These are phyloP conservation scores for Tetheella fluctuosa DNA, from an alignment of 2,888 invertebrate genomes.

Conservation along the genomic window DNA sequence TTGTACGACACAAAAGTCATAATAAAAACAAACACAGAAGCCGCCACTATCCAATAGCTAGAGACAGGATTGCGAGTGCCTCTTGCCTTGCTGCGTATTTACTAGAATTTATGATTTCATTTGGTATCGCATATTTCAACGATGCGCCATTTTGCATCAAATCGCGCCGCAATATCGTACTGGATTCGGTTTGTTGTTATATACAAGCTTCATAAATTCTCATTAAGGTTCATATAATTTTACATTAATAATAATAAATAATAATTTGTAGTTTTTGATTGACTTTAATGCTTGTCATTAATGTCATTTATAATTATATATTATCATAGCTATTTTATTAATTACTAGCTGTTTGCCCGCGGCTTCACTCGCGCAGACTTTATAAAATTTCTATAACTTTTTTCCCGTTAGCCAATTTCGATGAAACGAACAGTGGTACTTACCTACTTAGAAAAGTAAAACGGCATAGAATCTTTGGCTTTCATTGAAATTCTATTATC, in stretches of 20 bases:
- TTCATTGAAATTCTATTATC: too few species aligned
- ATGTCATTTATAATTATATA: too few species aligned
- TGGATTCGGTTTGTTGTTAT: constrained; percentile 55
- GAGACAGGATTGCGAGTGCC: constrained; percentile 37
- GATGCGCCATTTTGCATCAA: constrained; percentile 68
- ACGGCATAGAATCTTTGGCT: too few species aligned
- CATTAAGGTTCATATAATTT: neutral
- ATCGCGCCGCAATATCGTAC: constrained; percentile 66
- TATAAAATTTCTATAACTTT: too few species aligned
- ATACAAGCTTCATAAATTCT: constrained; percentile 35
- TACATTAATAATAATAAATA: too few species aligned
- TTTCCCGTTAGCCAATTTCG: too few species aligned
- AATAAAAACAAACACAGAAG: constrained; percentile 20
- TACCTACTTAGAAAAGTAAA: too few species aligned
- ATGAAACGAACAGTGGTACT: too few species aligned
- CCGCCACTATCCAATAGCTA: constrained; percentile 30
- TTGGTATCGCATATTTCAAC: constrained; percentile 76
- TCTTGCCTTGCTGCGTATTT: constrained; percentile 58
- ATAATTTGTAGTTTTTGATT: neutral
- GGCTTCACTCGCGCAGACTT: too few species aligned
- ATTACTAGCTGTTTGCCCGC: too few species aligned
- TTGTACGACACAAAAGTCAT: constrained; percentile 18
- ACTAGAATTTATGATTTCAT: constrained; percentile 79
- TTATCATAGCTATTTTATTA: too few species aligned
- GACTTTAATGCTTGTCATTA: neutral